Evolutionary conservation across 1,140 invertebrate genomes (phyloP), one percentile per base, ranked within the genome.

Genomic region (Sinella curviseta): DNA sequence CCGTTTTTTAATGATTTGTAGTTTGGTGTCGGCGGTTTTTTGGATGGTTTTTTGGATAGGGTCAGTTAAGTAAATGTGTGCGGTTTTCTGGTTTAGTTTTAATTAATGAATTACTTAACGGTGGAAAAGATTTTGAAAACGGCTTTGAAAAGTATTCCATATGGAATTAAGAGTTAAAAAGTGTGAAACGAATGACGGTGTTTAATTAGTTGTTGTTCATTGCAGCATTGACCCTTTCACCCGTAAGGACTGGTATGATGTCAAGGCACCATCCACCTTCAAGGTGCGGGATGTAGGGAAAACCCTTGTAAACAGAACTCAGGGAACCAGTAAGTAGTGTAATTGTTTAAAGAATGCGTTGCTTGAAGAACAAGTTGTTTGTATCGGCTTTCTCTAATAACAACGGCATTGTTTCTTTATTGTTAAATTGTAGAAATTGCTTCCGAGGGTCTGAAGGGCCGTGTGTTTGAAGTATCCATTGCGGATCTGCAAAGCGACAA

Each of bases 231-330:
- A 99, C 89, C 98, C 98, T 4, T 99, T 99, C 90, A 97, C 97
- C 70, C 93, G 98, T 81, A 99, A 99, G 88, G 98, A 99, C 87
- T 99, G 98, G 98, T 99, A 99, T 87, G 97, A 99, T 94, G 94
- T 99, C 31, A 98, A 99, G 87, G 97, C 97, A 78, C 98, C 98
- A 57, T 94, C 93, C 77, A 97, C 98, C 93, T 99, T 99, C 88
- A 93, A 93, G 84, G 97, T 94, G 78, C 92, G 97, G 79, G 94
- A 97, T 88, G 93, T 99, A 85, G 98, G 98, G 74, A 99, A 99
- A 89, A 99, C 98, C 70, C 90, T 99, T 82, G 98, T 99, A 65
- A 99, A 99, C 87, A 91, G 97, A 85, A 99, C 97, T 31, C 95
- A 97, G 87, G 94, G 94, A 89, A 95, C 94, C 85, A 94, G 94